Evolutionary conservation across 2,113 vertebrate genomes (phyloP).

Genomic region (Numenius arquata): DNA sequence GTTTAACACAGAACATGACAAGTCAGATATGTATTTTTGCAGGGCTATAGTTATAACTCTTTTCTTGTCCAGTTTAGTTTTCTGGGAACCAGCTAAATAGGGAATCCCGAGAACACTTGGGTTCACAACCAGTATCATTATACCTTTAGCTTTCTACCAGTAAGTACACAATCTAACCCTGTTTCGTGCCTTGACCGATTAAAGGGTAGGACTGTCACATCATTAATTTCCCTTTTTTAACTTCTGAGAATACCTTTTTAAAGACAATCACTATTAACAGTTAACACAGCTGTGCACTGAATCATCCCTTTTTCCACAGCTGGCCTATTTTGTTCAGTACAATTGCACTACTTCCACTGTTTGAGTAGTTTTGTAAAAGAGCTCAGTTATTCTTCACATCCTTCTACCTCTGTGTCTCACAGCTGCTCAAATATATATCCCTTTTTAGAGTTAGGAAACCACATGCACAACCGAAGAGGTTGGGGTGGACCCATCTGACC

Average conservation of each 20-base stretch:
- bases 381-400: neutral
- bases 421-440: neutral
- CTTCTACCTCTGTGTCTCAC: neutral
- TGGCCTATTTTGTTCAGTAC: neutral
- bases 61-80: neutral
- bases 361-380: neutral
- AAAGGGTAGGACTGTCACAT: constrained; percentile 25
- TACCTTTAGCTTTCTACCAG: neutral
- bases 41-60: neutral
- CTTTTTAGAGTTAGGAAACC: neutral
- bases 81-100: neutral
- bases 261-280: constrained; percentile 1
- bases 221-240: neutral
- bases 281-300: neutral
- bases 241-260: constrained; percentile 28
- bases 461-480: neutral
- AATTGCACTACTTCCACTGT: neutral
- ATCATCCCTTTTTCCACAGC: neutral
- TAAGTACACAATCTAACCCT: neutral
- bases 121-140: neutral
- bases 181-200: constrained; percentile 31
- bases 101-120: neutral
- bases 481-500: neutral
- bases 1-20: neutral
- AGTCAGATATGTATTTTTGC: neutral